These are phyloP conservation scores for Ennomos fuscantarius DNA, from an alignment of 2,888 invertebrate genomes.

Conservation along the genomic window DNA sequence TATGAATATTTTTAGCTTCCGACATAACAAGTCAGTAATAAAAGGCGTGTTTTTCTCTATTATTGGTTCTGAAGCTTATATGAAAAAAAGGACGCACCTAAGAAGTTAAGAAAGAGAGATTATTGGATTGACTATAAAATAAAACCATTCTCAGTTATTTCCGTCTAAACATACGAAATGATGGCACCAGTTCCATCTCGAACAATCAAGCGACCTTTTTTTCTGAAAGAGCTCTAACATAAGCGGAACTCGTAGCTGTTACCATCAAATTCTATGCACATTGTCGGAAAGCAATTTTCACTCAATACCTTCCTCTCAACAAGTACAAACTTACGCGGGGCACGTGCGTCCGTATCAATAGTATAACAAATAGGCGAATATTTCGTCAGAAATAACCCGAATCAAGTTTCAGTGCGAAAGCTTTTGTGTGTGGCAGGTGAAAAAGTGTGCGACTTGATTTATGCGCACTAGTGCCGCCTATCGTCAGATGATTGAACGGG, in stretches of 20 bases:
- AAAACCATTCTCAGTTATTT: slow-evolving; percentile 29
- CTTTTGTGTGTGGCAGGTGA: slow-evolving; percentile 85
- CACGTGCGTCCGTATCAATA: slow-evolving; percentile 83
- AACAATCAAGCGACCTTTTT: slow-evolving; percentile 42
- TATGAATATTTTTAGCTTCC: too few species aligned
- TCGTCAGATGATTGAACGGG: slow-evolving; percentile 81
- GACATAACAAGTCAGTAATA: too few species aligned
- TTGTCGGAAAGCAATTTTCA: slow-evolving; percentile 81
- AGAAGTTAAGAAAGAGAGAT: background rate
- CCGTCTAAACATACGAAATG: slow-evolving; percentile 34
- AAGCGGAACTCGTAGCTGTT: slow-evolving; percentile 54
- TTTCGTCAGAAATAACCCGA: slow-evolving; percentile 85
- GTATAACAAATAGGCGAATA: slow-evolving; percentile 85
- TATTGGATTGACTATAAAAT: slow-evolving; percentile 44
- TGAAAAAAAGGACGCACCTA: too few species aligned
- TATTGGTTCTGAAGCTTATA: too few species aligned
- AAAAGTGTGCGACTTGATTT: slow-evolving; percentile 84
- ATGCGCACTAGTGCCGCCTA: slow-evolving; percentile 82
- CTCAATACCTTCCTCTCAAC: slow-evolving; percentile 81
- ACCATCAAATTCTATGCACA: slow-evolving; percentile 80
- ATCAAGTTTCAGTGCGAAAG: slow-evolving; percentile 83
- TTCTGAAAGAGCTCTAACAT: slow-evolving; percentile 41
- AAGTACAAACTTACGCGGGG: slow-evolving; percentile 81
- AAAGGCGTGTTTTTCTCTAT: too few species aligned
- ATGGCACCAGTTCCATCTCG: slow-evolving; percentile 35